Conservation (phyloP, 2,113 vertebrate species). For the Grammomys surdaster region DNA sequence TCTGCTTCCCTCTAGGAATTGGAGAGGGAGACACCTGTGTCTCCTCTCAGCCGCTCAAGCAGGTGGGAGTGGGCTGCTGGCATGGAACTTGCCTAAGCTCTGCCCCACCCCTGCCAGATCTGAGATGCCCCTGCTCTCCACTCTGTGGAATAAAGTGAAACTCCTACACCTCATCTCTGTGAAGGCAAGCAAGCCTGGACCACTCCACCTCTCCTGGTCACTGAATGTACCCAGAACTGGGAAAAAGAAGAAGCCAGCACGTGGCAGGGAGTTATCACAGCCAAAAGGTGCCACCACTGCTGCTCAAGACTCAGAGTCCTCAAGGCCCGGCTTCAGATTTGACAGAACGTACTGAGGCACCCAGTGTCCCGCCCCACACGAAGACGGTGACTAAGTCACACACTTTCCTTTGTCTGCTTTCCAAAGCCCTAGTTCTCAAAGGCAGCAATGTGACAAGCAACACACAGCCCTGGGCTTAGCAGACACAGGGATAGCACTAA, state of each 20-base stretch:
- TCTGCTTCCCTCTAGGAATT: background rate
- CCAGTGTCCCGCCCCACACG: background rate
- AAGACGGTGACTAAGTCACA: slow-evolving; percentile 19
- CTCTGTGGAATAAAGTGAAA: background rate
- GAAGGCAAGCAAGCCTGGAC: background rate
- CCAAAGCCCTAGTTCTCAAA: slow-evolving; percentile 35
- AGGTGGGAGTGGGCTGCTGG: background rate
- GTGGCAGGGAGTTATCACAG: background rate
- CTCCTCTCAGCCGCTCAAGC: background rate
- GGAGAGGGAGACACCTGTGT: background rate
- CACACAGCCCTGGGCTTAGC: background rate
- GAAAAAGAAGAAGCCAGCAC: background rate
- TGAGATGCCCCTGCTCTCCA: background rate
- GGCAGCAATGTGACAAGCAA: slow-evolving; percentile 15
- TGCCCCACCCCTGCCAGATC: background rate
- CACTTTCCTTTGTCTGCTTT: slow-evolving; percentile 27
- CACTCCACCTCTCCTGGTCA: background rate
- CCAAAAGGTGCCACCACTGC: background rate
- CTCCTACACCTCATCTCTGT: background rate
- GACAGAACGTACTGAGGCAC: background rate
- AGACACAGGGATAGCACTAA: background rate
- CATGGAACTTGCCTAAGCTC: background rate
- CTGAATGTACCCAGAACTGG: background rate
- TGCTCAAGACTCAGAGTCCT: background rate
- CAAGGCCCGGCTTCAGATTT: background rate